Conservation (phyloP, 2,888 invertebrate species). For the Papilio demoleus region DNA sequence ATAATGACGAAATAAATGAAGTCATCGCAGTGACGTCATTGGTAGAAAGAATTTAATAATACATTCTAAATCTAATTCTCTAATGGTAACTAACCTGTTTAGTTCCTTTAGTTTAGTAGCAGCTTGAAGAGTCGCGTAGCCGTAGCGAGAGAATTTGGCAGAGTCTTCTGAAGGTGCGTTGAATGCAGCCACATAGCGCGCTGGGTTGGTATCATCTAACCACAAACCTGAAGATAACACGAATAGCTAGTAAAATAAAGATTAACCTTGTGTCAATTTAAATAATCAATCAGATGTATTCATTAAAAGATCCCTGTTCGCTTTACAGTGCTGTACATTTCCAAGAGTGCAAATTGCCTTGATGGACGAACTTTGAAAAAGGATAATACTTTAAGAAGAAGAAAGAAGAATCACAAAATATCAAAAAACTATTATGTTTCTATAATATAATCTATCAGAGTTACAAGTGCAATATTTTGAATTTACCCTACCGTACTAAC, state of each 20-base stretch:
- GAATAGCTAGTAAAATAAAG: not conserved
- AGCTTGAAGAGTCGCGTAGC: slow-evolving; percentile 88
- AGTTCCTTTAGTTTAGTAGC: slow-evolving; percentile 82
- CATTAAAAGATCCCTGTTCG: too few relatives aligned
- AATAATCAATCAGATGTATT: too few relatives aligned
- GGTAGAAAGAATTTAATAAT: too few relatives aligned
- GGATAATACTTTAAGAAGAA: too few relatives aligned
- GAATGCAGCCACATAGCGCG: slow-evolving; percentile 87
- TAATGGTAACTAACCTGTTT: slow-evolving; percentile 78
- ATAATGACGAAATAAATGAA: slow-evolving; percentile 3
- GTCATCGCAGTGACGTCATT: not conserved
- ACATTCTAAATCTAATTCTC: not conserved
- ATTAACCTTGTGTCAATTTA: too few relatives aligned
- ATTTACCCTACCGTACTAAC: too few relatives aligned
- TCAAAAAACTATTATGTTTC: not conserved
- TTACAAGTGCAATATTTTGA: too few relatives aligned
- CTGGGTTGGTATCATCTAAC: slow-evolving; percentile 86
- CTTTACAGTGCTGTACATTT: too few relatives aligned
- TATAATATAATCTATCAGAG: not conserved
- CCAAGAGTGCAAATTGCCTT: too few relatives aligned
- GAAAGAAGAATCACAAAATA: not conserved
- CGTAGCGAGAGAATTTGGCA: slow-evolving; percentile 84
- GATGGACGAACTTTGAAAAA: too few relatives aligned
- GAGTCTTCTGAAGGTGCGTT: slow-evolving; percentile 87
- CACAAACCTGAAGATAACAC: slow-evolving; percentile 80